Evolutionary conservation across 2,797 vertebrate genomes (phyloP).

Genomic region (Carapus acus): DNA sequence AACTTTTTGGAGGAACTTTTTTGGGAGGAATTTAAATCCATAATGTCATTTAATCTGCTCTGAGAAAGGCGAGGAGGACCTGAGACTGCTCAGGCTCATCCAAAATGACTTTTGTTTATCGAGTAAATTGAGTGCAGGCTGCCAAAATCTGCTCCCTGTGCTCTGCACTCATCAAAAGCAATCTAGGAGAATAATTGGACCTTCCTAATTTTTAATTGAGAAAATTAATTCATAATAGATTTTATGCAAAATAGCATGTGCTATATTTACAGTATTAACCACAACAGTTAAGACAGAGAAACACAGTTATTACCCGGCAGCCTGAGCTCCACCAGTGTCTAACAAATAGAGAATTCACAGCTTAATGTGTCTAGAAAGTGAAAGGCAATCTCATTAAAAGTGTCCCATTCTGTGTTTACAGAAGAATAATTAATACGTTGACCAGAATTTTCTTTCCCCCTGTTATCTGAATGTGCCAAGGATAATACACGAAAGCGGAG

Average conservation of each 20-base stretch:
- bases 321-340: neutral
- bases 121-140: no score
- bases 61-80: no score
- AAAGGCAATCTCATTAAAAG: neutral
- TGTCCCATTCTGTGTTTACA: neutral
- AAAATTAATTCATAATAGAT: no score
- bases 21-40: no score
- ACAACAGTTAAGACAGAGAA: neutral
- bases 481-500: conserved; percentile 2
- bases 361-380: neutral
- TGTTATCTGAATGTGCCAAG: neutral
- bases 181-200: no score
- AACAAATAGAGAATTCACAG: neutral
- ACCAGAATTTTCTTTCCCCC: neutral
- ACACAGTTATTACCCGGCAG: neutral
- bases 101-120: no score
- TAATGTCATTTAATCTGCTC: no score
- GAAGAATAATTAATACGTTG: neutral
- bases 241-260: no score
- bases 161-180: no score
- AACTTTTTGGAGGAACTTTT: neutral
- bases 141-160: no score
- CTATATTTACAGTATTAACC: neutral
- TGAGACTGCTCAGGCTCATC: no score
- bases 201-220: no score